Conservation (phyloP, 30 jellyfish, hydroid and myxozoan species). For the Cassiopea xamachana region DNA sequence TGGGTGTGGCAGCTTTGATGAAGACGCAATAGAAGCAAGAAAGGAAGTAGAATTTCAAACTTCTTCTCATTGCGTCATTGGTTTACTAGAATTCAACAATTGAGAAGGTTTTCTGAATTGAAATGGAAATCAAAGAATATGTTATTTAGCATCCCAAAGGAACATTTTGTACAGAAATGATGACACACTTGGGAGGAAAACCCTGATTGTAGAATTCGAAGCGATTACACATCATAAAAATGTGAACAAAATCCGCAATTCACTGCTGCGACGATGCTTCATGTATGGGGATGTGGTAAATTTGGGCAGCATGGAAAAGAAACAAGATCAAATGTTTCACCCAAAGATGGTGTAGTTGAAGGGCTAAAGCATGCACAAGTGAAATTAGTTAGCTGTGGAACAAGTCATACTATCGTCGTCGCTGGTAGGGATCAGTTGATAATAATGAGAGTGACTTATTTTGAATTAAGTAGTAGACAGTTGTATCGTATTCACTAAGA, state of each 20-base stretch:
- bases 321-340: conserved; percentile 9
- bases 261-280: conserved; percentile 18
- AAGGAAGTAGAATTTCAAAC: background rate
- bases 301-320: conserved; percentile 77
- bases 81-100: background rate
- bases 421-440: conserved; percentile 38
- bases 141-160: background rate
- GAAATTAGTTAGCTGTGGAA: conserved; percentile 53
- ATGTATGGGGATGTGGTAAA: conserved; percentile 76
- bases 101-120: background rate
- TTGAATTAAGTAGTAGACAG: too few species aligned
- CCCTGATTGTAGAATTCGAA: background rate
- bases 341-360: conserved; percentile 18
- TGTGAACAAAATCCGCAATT: too few species aligned
- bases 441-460: too few species aligned
- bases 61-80: background rate
- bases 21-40: background rate
- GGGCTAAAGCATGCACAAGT: conserved; percentile 18
- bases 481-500: too few species aligned
- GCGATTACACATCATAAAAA: background rate
- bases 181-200: background rate
- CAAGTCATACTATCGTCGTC: conserved; percentile 56
- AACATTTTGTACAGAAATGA: background rate
- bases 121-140: background rate
- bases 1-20: background rate